Percentiles rank a stretch among this genome's conserved stretches.
Evolutionary conservation across 2,113 vertebrate genomes (phyloP).

Genomic region (Peromyscus leucopus): DNA sequence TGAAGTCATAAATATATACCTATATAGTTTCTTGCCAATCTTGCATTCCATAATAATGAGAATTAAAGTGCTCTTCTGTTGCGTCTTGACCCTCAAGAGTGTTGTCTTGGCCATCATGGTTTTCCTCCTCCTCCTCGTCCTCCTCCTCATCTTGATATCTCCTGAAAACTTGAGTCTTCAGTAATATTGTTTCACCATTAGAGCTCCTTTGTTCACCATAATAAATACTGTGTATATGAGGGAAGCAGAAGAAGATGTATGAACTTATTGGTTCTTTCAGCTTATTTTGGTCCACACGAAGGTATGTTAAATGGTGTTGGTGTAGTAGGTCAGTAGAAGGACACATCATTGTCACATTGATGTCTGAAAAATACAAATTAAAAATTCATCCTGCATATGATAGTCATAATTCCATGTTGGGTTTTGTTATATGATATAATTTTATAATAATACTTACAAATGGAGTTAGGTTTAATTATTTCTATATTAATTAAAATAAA

Average conservation of each 20-base stretch:
- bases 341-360: slow-evolving; percentile 91
- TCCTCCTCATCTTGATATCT: slow-evolving; percentile 83
- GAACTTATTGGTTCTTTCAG: slow-evolving; percentile 87
- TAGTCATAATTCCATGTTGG: not conserved
- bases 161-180: slow-evolving; percentile 84
- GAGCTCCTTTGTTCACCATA: slow-evolving; percentile 89
- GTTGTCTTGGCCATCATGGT: slow-evolving; percentile 77
- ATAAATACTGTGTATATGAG: slow-evolving; percentile 89
- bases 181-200: slow-evolving; percentile 74
- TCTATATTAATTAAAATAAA: slow-evolving; percentile 60
- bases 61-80: slow-evolving; percentile 80
- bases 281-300: slow-evolving; percentile 91
- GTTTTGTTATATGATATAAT: slow-evolving; percentile 9
- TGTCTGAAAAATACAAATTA: slow-evolving; percentile 85
- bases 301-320: slow-evolving; percentile 89
- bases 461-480: slow-evolving; percentile 54
- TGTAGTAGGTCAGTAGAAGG: slow-evolving; percentile 85
- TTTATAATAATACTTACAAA: slow-evolving; percentile 31
- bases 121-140: slow-evolving; percentile 82
- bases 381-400: slow-evolving; percentile 51
- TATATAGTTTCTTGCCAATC: slow-evolving; percentile 48
- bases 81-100: slow-evolving; percentile 67
- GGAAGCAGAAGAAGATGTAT: slow-evolving; percentile 89
- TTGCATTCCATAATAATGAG: slow-evolving; percentile 83
- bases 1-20: not conserved